Conservation (phyloP, 1,140 invertebrate species). For the Zaprionus davidi region DNA sequence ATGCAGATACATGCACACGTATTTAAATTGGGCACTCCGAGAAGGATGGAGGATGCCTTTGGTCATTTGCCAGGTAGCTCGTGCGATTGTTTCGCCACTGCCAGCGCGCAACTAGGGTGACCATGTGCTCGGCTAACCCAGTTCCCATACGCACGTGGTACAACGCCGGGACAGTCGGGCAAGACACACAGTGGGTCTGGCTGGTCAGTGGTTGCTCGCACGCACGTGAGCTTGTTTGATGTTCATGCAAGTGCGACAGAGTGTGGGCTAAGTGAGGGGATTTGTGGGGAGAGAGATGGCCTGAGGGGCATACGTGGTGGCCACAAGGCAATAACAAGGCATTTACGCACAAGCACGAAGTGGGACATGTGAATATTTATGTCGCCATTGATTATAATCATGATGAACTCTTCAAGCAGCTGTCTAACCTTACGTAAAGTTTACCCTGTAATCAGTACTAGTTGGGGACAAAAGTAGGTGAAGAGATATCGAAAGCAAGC, state of each 20-base stretch:
- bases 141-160: constrained; percentile 31
- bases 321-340: constrained; percentile 17
- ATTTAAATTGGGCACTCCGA: constrained; percentile 42
- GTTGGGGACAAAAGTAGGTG: background rate
- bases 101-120: constrained; percentile 6
- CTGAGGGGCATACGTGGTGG: constrained; percentile 45
- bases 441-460: background rate
- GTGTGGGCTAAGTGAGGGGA: constrained; percentile 3
- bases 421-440: constrained; percentile 43
- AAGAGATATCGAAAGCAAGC: background rate
- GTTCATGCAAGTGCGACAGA: constrained; percentile 41
- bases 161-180: background rate
- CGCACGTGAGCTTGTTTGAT: constrained; percentile 65
- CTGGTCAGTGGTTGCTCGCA: constrained; percentile 28
- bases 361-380: constrained; percentile 73
- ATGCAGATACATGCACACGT: constrained; percentile 57
- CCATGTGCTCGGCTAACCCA: constrained; percentile 58
- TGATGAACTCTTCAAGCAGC: constrained; percentile 56
- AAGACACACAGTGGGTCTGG: background rate
- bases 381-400: constrained; percentile 68
- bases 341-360: constrained; percentile 52
- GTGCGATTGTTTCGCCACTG: constrained; percentile 10
- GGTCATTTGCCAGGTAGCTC: constrained; percentile 15
- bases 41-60: background rate
- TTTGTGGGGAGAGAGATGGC: constrained; percentile 12